phyloP scores from a whole-genome alignment of 2,888 invertebrate species.

The Gisinianus flammeolus region DNA sequence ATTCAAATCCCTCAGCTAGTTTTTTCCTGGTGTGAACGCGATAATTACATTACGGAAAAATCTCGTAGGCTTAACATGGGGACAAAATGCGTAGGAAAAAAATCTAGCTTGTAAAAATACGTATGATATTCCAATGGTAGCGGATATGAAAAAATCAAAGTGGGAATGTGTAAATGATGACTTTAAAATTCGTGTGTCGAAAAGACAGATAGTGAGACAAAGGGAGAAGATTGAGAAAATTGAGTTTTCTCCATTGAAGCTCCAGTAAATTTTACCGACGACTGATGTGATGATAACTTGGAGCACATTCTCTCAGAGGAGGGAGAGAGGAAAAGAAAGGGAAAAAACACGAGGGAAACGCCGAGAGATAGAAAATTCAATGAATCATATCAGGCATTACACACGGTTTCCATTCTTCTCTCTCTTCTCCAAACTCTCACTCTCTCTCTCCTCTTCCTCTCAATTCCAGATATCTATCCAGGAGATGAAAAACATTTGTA shows the following conservation, averaged over 20 bases:
- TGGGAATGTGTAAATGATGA: background rate
- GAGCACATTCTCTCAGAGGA: conserved; percentile 24
- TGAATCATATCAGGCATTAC: conserved; percentile 19
- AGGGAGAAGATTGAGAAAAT: background rate
- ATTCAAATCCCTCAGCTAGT: too few relatives aligned
- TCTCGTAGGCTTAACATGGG: too few relatives aligned
- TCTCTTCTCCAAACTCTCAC: conserved; percentile 14
- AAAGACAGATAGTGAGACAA: background rate
- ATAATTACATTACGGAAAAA: too few relatives aligned
- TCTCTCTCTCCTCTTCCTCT: conserved; percentile 2
- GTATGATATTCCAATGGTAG: background rate
- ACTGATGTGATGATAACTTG: conserved; percentile 13
- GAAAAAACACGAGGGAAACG: conserved; percentile 15
- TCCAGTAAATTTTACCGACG: background rate
- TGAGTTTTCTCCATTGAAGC: background rate
- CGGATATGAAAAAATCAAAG: background rate
- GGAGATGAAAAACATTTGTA: background rate
- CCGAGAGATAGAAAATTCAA: conserved; percentile 17
- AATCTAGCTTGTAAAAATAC: too few relatives aligned
- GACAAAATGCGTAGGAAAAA: too few relatives aligned
- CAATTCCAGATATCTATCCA: background rate
- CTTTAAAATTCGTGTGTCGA: background rate
- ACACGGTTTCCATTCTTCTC: conserved; percentile 25
- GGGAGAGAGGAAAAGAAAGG: conserved; percentile 15
- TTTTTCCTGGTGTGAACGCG: too few relatives aligned